Evolutionary conservation across 2,113 vertebrate species (phyloP).

Genomic region (Genyomyrus donnyi): DNA sequence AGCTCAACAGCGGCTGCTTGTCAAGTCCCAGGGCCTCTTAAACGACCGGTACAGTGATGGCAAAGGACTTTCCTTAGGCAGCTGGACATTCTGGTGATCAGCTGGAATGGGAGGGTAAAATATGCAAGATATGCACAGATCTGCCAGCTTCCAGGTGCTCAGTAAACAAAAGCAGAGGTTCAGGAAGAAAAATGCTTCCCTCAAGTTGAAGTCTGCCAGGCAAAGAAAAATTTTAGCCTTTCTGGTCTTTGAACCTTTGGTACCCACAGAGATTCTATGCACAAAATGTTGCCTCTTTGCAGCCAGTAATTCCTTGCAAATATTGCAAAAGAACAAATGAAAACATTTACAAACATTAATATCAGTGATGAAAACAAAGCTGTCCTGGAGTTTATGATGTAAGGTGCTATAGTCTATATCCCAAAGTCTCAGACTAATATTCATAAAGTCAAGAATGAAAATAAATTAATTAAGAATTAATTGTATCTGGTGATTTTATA

Average conservation of each 20-base stretch:
- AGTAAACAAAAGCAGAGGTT: background rate
- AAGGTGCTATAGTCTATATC: background rate
- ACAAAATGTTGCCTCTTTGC: background rate
- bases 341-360: background rate
- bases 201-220: background rate
- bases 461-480: background rate
- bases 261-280: background rate
- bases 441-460: background rate
- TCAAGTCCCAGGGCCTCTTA: slow-evolving; percentile 86
- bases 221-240: background rate
- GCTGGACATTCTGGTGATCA: slow-evolving; percentile 77
- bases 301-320: background rate
- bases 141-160: slow-evolving; percentile 66
- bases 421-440: background rate
- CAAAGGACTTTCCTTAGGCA: slow-evolving; percentile 60
- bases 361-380: background rate
- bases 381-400: background rate
- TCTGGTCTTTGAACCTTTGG: background rate
- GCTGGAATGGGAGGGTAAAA: background rate
- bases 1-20: slow-evolving; percentile 96
- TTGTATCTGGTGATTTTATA: background rate
- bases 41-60: slow-evolving; percentile 52
- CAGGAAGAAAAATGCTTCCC: background rate
- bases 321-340: background rate
- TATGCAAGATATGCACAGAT: background rate